Percentiles rank a stretch among this genome's conserved stretches.
Conservation (phyloP, 2,888 invertebrate species). For the Cosmopolites sordidus region DNA sequence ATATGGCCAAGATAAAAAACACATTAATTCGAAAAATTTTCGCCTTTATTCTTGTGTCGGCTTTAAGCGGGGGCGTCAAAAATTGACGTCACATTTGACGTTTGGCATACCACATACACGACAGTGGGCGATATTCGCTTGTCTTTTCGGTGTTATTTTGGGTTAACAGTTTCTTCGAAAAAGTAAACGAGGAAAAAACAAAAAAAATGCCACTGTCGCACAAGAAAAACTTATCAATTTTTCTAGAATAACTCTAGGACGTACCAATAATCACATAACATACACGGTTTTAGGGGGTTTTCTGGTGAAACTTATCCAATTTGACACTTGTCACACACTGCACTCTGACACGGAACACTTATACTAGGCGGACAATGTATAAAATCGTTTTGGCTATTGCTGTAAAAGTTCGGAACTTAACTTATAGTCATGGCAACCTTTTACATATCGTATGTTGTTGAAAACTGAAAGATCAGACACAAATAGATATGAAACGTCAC, state of each 20-base stretch:
- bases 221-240: slow-evolving; percentile 10
- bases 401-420: slow-evolving; percentile 5
- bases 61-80: slow-evolving; percentile 37
- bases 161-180: slow-evolving; percentile 7
- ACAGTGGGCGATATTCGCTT: slow-evolving; percentile 37
- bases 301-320: slow-evolving; percentile 3
- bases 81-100: slow-evolving; percentile 43
- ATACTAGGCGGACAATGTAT: background rate
- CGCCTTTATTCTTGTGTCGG: slow-evolving; percentile 34
- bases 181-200: slow-evolving; percentile 23
- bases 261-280: slow-evolving; percentile 30
- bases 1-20: slow-evolving; percentile 19
- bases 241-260: slow-evolving; percentile 10
- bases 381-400: background rate
- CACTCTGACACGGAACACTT: background rate
- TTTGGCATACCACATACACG: slow-evolving; percentile 40
- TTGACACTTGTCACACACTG: background rate
- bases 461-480: slow-evolving; percentile 36
- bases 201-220: slow-evolving; percentile 18
- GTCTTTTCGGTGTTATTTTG: slow-evolving; percentile 9
- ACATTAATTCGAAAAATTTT: slow-evolving; percentile 22
- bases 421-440: slow-evolving; percentile 28
- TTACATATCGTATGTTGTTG: slow-evolving; percentile 32
- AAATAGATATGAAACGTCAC: slow-evolving; percentile 36
- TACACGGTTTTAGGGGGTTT: slow-evolving; percentile 10